A percentile compares a stretch with the other conserved stretches of the same genome.
These are phyloP conservation scores for Solen grandis DNA, from an alignment of 1,140 invertebrate genomes.

Conservation along the genomic window DNA sequence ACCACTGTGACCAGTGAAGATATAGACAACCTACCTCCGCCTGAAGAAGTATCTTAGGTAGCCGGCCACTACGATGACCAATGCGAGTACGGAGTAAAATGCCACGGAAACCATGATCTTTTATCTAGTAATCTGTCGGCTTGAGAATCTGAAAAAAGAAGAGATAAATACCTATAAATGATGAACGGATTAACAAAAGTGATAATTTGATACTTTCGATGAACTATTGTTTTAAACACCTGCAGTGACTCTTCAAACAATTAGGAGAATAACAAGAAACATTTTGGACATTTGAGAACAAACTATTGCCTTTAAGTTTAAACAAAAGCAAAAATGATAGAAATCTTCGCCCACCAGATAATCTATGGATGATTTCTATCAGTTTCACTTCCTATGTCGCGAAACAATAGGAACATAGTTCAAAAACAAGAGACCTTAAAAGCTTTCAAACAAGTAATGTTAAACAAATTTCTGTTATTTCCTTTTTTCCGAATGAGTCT, in stretches of 20 bases:
- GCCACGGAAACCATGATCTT: constrained; percentile 69
- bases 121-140: background rate
- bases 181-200: too few species aligned
- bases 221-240: too few species aligned
- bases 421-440: too few species aligned
- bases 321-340: constrained; percentile 15
- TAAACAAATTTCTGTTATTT: background rate
- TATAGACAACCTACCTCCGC: constrained; percentile 61
- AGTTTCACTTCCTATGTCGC: too few species aligned
- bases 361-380: background rate
- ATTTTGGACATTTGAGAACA: background rate
- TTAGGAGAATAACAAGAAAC: too few species aligned
- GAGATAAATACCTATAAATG: background rate
- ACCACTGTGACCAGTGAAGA: background rate
- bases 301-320: background rate
- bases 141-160: background rate
- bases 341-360: background rate
- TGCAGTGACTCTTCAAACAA: too few species aligned
- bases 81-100: constrained; percentile 61
- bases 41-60: constrained; percentile 72
- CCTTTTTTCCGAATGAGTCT: background rate
- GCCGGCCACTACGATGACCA: constrained; percentile 53
- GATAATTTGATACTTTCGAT: too few species aligned
- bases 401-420: too few species aligned
- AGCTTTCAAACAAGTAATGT: background rate